Conservation (phyloP, 2,113 vertebrate species). For the Gymnogyps californianus region DNA sequence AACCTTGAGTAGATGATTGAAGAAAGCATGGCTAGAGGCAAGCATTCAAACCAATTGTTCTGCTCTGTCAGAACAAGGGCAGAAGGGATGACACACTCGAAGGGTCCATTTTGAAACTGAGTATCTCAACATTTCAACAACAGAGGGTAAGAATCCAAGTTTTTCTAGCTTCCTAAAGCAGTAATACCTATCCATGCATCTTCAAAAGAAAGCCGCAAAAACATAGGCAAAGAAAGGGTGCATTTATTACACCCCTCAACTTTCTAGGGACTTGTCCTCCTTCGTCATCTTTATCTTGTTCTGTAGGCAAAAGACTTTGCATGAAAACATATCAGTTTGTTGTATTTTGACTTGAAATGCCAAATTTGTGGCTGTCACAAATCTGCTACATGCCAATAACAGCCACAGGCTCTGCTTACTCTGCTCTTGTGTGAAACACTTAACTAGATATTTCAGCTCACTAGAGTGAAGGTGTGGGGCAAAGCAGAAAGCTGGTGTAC, state of each 20-base stretch:
- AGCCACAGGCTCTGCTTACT: not conserved
- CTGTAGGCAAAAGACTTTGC: not conserved
- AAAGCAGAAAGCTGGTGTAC: not conserved
- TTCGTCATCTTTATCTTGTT: not conserved
- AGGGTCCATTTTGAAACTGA: not conserved
- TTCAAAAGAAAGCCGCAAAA: not conserved
- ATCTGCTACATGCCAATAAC: not conserved
- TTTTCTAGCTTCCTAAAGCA: not conserved
- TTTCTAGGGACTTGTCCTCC: not conserved
- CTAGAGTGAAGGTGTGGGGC: not conserved
- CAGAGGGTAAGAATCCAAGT: not conserved
- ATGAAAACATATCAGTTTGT: not conserved
- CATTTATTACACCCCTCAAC: not conserved
- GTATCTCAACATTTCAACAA: not conserved
- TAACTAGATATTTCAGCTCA: not conserved
- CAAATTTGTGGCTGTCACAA: not conserved
- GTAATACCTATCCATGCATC: not conserved
- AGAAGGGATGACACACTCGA: not conserved
- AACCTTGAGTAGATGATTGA: conserved; percentile 3
- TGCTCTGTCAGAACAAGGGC: conserved; percentile 8
- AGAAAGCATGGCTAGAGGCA: not conserved
- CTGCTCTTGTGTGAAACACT: not conserved
- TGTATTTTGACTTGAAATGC: not conserved
- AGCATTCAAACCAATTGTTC: conserved; percentile 18
- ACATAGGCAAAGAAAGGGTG: not conserved